Evolutionary conservation across 2,888 invertebrate genomes (phyloP).

Genomic region (Apotomis betuletana): DNA sequence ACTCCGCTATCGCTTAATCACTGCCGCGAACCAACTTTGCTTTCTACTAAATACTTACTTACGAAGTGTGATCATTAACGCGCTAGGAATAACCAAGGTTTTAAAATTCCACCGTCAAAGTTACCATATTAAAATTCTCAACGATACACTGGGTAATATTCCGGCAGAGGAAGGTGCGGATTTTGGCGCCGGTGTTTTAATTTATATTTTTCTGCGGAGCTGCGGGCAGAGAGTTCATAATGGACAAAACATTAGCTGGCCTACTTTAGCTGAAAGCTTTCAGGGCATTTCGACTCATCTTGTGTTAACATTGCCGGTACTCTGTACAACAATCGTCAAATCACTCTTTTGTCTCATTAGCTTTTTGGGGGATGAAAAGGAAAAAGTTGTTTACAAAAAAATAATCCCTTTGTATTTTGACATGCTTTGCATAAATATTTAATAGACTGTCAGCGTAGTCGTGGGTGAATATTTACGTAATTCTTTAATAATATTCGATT

Average conservation of each 20-base stretch:
- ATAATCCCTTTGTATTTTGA: not conserved
- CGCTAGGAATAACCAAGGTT: not conserved
- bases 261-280: constrained; percentile 76
- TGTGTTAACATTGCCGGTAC: constrained; percentile 53
- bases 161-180: constrained; percentile 11
- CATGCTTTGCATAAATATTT: constrained; percentile 14
- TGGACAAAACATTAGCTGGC: constrained; percentile 78
- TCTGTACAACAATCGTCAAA: constrained; percentile 38
- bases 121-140: constrained; percentile 18
- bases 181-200: constrained; percentile 55
- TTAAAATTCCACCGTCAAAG: constrained; percentile 3
- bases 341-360: constrained; percentile 43
- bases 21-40: constrained; percentile 45
- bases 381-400: constrained; percentile 35
- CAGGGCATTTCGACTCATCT: constrained; percentile 69
- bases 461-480: not conserved
- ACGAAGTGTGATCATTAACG: constrained; percentile 14
- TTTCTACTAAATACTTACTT: constrained; percentile 19
- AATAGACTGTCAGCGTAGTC: not conserved
- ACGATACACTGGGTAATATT: constrained; percentile 30
- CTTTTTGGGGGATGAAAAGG: constrained; percentile 33
- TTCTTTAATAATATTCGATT: not conserved
- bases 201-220: constrained; percentile 68
- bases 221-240: constrained; percentile 66
- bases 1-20: constrained; percentile 49